Evolutionary conservation across 2,113 vertebrate genomes (phyloP).

Genomic region (Sardina pilchardus): DNA sequence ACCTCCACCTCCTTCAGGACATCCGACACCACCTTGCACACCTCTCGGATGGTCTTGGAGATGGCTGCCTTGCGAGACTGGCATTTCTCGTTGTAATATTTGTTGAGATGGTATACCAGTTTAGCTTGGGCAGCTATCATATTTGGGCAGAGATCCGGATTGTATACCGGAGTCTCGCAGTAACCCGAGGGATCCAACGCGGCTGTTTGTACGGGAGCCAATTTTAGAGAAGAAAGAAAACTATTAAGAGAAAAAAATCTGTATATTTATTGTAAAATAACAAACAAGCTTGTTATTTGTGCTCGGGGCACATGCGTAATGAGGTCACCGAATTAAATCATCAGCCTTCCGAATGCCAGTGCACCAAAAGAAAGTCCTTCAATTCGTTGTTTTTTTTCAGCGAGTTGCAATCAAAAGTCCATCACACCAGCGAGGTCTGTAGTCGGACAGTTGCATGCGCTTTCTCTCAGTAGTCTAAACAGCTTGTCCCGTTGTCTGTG

Average conservation of each 20-base stretch:
- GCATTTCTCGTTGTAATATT: constrained; percentile 99
- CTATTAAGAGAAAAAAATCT: constrained; percentile 56
- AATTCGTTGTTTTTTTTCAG: constrained; percentile 26
- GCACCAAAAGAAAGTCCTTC: constrained; percentile 51
- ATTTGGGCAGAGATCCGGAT: constrained; percentile 99
- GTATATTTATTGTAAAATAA: constrained; percentile 58
- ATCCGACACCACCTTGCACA: constrained; percentile 98
- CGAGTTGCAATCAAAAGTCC: constrained; percentile 67
- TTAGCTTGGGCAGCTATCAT: constrained; percentile 99
- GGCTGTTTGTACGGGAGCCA: constrained; percentile 97
- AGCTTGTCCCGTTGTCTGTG: constrained; percentile 57
- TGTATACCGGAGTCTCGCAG: constrained; percentile 99
- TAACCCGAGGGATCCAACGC: constrained; percentile 99
- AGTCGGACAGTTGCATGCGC: constrained; percentile 64
- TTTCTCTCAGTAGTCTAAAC: constrained; percentile 68
- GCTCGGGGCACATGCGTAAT: constrained; percentile 65
- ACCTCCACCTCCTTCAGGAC: constrained; percentile 98
- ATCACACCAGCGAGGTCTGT: constrained; percentile 70
- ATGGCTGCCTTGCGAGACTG: constrained; percentile 96
- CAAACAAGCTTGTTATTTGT: constrained; percentile 48
- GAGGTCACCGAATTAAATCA: constrained; percentile 50
- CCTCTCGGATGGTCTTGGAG: constrained; percentile 97
- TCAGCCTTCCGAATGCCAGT: constrained; percentile 54
- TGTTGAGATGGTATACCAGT: constrained; percentile 98
- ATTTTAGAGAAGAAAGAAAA: constrained; percentile 86